Evolutionary conservation across 2,113 vertebrate genomes (phyloP).

Genomic region (Tretioscincus oriximinensis): DNA sequence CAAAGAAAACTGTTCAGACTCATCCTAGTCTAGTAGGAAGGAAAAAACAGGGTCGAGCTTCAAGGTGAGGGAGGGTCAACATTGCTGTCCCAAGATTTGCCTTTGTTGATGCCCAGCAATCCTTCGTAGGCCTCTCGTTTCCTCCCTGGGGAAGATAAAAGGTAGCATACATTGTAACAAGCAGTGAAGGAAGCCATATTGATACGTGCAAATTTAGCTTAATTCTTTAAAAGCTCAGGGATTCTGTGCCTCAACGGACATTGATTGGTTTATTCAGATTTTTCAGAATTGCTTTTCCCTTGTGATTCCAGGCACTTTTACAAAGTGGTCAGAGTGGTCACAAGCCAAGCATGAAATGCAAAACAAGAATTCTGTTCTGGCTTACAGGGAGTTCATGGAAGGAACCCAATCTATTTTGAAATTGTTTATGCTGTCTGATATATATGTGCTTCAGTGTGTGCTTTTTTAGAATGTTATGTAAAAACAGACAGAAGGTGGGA

Average conservation of each 20-base stretch:
- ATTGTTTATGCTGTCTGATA: background rate
- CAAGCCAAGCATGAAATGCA: constrained; percentile 13
- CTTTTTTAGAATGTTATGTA: background rate
- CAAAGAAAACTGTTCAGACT: background rate
- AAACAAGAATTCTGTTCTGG: constrained; percentile 9
- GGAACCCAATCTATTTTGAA: background rate
- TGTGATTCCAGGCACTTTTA: background rate
- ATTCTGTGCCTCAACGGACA: background rate
- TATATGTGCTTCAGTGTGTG: background rate
- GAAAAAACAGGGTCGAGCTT: background rate
- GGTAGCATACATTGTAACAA: background rate
- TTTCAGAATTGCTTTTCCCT: background rate
- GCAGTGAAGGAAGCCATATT: too few species aligned
- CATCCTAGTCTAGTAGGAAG: too few species aligned
- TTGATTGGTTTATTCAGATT: constrained; percentile 16
- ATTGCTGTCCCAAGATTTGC: background rate
- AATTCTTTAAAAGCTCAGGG: constrained; percentile 5
- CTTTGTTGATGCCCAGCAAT: background rate
- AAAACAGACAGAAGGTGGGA: background rate
- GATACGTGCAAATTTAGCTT: background rate
- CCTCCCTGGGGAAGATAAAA: background rate
- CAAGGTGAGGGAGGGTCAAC: background rate
- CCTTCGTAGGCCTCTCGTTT: background rate
- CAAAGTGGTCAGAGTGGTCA: background rate
- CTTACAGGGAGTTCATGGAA: background rate